A percentile compares a stretch with the other conserved stretches of the same genome.
phyloP scores from a whole-genome alignment of 2,113 vertebrate species.

The Ceyx melanurus region DNA sequence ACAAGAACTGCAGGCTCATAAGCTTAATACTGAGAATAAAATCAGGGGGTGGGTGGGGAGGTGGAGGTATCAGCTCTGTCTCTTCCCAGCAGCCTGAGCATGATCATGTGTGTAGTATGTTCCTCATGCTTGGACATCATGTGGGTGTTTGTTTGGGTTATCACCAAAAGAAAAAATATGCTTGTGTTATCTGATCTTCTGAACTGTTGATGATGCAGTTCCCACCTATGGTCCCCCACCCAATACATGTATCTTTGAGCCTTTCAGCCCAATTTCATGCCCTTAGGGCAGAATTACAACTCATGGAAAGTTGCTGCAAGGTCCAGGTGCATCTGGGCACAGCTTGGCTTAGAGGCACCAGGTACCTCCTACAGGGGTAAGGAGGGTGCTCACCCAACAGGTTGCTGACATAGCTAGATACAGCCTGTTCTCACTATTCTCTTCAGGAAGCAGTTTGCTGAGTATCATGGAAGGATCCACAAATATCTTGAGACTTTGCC shows the following conservation, averaged over 20 bases:
- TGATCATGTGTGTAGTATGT: not conserved
- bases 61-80: not conserved
- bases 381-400: not conserved
- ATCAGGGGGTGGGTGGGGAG: not conserved
- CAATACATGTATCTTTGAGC: not conserved
- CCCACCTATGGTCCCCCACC: not conserved
- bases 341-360: accelerated
- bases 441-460: not conserved
- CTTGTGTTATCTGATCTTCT: not conserved
- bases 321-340: not conserved
- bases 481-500: not conserved
- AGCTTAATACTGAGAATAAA: not conserved
- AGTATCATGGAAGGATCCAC: not conserved
- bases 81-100: not conserved
- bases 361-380: not conserved
- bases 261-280: not conserved
- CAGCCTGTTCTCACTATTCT: not conserved
- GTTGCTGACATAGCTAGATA: not conserved
- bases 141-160: not conserved
- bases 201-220: not conserved
- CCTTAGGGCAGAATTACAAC: not conserved
- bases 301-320: not conserved
- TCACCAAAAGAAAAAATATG: not conserved
- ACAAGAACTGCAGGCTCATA: not conserved
- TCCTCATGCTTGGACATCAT: not conserved